Percentiles rank a stretch among this genome's conserved stretches.
These are phyloP conservation scores for Asteroscopus sphinx DNA, from an alignment of 2,888 invertebrate genomes.

Conservation along the genomic window DNA sequence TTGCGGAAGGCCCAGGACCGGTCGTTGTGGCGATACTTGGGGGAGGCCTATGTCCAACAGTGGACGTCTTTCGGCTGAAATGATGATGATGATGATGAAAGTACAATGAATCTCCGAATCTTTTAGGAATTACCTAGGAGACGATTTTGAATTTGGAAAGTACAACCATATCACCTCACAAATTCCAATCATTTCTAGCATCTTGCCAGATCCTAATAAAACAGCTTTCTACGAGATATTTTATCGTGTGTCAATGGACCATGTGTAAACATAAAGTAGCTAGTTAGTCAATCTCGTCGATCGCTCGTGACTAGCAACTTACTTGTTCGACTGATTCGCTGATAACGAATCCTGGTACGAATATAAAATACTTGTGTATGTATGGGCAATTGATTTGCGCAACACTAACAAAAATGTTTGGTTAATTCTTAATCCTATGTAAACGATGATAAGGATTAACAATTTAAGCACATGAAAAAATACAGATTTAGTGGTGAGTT, in stretches of 20 bases:
- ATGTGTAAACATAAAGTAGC: slow-evolving; percentile 28
- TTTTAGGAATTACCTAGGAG: no score
- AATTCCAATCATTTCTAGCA: not conserved
- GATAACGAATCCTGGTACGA: slow-evolving; percentile 56
- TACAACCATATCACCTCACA: no score
- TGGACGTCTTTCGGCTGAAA: no score
- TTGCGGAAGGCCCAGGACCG: no score
- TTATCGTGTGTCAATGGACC: slow-evolving; percentile 42
- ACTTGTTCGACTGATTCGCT: slow-evolving; percentile 54
- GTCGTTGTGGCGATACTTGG: no score
- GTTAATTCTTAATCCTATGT: not conserved
- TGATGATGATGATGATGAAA: no score
- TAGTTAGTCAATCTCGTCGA: slow-evolving; percentile 54
- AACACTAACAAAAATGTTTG: slow-evolving; percentile 4
- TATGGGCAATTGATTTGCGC: slow-evolving; percentile 14
- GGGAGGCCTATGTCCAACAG: no score
- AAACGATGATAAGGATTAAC: not conserved
- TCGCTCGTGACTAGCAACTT: slow-evolving; percentile 73
- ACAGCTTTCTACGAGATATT: not conserved
- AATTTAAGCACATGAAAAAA: not conserved
- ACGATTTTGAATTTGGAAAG: no score
- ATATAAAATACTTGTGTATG: slow-evolving; percentile 42
- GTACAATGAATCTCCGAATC: no score
- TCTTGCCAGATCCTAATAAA: no score
- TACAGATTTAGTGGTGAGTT: not conserved